Conservation (phyloP, 1,140 invertebrate genomes). For the Calliphora vicina region DNA sequence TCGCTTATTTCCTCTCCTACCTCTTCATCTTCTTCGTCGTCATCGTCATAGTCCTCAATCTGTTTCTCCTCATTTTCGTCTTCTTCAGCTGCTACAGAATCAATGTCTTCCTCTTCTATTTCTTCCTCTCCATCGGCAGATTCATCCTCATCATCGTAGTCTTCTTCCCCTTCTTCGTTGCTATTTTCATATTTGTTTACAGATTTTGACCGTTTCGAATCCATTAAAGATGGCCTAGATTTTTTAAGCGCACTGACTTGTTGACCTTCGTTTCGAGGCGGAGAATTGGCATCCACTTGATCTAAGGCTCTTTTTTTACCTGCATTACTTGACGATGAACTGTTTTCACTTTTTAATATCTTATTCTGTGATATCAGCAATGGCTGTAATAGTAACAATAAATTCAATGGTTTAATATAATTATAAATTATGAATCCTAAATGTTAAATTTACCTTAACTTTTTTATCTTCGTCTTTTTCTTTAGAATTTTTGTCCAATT, state of each 20-base stretch:
- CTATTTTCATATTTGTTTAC: constrained; percentile 55
- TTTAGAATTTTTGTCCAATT: neutral
- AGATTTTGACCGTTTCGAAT: constrained; percentile 56
- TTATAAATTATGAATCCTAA: neutral
- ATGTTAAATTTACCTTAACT: neutral
- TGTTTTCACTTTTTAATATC: neutral
- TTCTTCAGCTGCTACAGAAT: constrained; percentile 66
- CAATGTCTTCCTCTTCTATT: constrained; percentile 73
- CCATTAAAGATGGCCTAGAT: constrained; percentile 49
- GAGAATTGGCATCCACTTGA: neutral
- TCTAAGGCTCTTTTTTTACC: neutral
- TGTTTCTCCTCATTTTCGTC: constrained; percentile 66
- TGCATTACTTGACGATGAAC: constrained; percentile 6
- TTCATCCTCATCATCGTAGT: constrained; percentile 50
- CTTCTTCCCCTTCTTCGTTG: constrained; percentile 58
- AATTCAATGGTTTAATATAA: neutral
- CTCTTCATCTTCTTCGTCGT: constrained; percentile 66
- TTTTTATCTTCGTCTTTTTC: neutral
- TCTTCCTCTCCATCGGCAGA: constrained; percentile 60
- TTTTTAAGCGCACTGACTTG: neutral
- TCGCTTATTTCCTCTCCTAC: constrained; percentile 77
- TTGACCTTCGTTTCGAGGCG: neutral
- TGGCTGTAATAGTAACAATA: constrained; percentile 26
- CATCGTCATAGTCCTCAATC: constrained; percentile 69
- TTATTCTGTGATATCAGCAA: constrained; percentile 28